These are phyloP conservation scores for Blastobasis lacticolella DNA, from an alignment of 2,888 invertebrate genomes.

Conservation along the genomic window DNA sequence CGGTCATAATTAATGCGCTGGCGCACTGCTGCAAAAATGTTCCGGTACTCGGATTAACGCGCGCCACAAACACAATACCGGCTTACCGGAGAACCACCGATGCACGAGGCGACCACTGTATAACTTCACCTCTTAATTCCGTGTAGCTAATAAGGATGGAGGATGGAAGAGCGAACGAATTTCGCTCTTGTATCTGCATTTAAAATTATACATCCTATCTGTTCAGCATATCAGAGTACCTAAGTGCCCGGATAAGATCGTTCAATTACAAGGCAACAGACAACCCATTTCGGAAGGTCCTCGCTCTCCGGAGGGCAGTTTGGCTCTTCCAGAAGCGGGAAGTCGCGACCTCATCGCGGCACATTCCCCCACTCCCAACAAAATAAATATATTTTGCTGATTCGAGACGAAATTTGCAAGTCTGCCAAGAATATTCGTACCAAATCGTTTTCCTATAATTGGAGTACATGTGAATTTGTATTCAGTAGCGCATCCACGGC, in stretches of 20 bases:
- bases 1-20: constrained; percentile 24
- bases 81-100: neutral
- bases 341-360: constrained; percentile 54
- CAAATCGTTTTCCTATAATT: constrained; percentile 75
- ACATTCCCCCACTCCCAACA: constrained; percentile 54
- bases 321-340: constrained; percentile 42
- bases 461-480: constrained; percentile 75
- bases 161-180: too few relatives aligned
- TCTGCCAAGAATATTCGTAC: constrained; percentile 74
- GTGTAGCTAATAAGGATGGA: too few relatives aligned
- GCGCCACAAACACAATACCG: neutral
- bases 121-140: too few relatives aligned
- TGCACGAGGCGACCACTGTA: neutral
- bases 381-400: constrained; percentile 73
- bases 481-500: constrained; percentile 70
- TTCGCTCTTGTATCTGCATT: too few relatives aligned
- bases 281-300: constrained; percentile 18
- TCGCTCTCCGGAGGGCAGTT: constrained; percentile 30
- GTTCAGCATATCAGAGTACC: neutral
- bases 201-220: too few relatives aligned
- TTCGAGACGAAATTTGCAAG: constrained; percentile 71
- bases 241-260: constrained; percentile 5
- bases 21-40: constrained; percentile 27
- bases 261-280: constrained; percentile 22
- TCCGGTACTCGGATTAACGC: constrained; percentile 13